Evolutionary conservation across 2,797 vertebrate species (phyloP).

Genomic region (Hypotaenidia okinawae): DNA sequence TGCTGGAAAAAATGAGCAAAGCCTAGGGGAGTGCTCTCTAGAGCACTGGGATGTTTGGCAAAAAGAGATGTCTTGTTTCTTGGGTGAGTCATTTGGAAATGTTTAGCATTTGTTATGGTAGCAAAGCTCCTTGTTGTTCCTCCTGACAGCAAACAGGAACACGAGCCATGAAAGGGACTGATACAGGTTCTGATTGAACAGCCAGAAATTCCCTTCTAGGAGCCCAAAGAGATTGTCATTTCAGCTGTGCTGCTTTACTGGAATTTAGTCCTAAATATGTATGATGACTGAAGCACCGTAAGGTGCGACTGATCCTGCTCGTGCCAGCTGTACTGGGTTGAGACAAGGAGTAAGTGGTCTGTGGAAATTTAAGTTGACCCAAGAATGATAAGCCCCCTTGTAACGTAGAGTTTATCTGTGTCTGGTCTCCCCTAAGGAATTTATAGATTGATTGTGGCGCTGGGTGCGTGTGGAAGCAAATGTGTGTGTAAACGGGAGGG

Average conservation of each 20-base stretch:
- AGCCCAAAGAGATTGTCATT: not conserved
- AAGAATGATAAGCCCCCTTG: not conserved
- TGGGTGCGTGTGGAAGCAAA: not conserved
- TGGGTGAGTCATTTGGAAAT: constrained; percentile 10
- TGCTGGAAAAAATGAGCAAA: not conserved
- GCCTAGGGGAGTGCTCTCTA: not conserved
- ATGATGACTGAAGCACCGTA: not conserved
- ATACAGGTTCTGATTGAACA: not conserved
- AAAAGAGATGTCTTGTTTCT: not conserved
- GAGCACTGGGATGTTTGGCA: not conserved
- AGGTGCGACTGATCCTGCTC: not conserved
- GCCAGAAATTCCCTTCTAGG: not conserved
- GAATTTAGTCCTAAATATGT: not conserved
- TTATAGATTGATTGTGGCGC: not conserved
- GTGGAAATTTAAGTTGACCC: not conserved
- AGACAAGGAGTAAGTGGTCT: not conserved
- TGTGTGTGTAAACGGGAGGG: not conserved
- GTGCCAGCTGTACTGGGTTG: not conserved
- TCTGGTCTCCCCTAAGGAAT: not conserved
- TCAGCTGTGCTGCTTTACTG: not conserved
- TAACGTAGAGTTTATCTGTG: too few relatives aligned
- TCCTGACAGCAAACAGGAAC: not conserved
- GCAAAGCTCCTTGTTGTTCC: not conserved
- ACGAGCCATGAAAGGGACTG: not conserved
- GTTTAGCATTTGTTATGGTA: not conserved